phyloP scores from a whole-genome alignment of 2,797 vertebrate species.

The Lycodopsis pacificus region DNA sequence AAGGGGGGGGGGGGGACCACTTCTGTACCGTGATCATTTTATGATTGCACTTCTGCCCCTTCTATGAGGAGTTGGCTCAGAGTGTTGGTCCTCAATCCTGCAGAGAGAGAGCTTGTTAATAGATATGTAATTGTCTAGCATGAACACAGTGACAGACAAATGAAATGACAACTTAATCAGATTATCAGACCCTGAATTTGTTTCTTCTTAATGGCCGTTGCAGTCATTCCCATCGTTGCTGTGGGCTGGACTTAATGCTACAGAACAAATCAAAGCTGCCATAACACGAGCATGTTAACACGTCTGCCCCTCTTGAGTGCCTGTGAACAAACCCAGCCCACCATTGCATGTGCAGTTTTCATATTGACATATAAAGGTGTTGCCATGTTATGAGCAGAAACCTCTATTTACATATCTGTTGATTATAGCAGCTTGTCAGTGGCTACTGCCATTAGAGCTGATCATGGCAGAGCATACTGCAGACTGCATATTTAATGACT shows the following conservation, averaged over 20 bases:
- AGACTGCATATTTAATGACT: constrained; percentile 15
- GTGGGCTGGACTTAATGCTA: background rate
- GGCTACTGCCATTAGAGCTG: background rate
- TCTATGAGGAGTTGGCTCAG: constrained; percentile 23
- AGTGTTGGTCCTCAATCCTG: constrained; percentile 8
- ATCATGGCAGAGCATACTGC: background rate
- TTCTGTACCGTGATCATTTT: constrained; percentile 26
- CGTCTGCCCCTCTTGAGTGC: background rate
- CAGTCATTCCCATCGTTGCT: background rate
- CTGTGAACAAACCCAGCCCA: background rate
- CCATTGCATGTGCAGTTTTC: background rate
- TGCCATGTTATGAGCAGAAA: background rate
- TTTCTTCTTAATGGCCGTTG: background rate
- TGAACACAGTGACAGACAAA: background rate
- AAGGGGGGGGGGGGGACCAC: constrained; percentile 6
- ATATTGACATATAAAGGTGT: background rate
- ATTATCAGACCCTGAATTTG: background rate
- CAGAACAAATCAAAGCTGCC: background rate
- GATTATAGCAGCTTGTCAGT: constrained; percentile 8
- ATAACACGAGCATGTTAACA: background rate
- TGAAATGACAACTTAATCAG: background rate
- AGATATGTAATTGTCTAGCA: background rate
- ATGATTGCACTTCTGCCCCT: constrained; percentile 5
- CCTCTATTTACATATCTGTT: background rate
- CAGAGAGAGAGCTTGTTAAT: constrained; percentile 15